A percentile compares a stretch with the other conserved stretches of the same genome.
These are phyloP conservation scores for Diuraphis noxia DNA, from an alignment of 1,140 invertebrate species.

Conservation along the genomic window DNA sequence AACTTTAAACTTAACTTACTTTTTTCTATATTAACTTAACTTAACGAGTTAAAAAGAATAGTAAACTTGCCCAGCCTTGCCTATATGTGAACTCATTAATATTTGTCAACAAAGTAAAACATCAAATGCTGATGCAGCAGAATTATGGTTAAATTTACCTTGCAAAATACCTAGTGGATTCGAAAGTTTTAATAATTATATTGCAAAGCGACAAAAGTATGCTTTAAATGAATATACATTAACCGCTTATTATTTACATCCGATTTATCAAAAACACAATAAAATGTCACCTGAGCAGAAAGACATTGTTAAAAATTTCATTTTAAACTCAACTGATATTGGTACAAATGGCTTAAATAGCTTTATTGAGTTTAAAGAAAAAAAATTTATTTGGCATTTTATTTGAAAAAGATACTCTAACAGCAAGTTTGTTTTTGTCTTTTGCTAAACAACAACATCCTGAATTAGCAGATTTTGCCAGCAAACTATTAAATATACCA, in stretches of 20 bases:
- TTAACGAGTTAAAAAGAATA: no score
- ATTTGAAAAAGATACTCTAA: no score
- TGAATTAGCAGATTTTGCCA: no score
- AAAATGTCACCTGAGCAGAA: not conserved
- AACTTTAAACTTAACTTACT: no score
- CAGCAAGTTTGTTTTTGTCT: no score
- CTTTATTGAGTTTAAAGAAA: not conserved
- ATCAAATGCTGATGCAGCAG: slow-evolving; percentile 12
- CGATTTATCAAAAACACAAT: not conserved
- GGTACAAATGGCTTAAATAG: not conserved
- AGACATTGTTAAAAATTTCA: not conserved
- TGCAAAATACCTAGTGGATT: not conserved
- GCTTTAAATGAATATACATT: not conserved
- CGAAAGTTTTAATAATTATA: not conserved
- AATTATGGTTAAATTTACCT: slow-evolving; percentile 18
- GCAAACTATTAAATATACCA: no score
- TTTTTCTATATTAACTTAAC: no score
- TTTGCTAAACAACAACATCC: no score
- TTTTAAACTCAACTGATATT: not conserved
- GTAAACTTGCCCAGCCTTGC: no score
- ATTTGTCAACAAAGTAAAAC: not conserved
- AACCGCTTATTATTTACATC: not conserved
- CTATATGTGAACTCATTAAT: slow-evolving; percentile 15
- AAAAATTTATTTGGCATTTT: no score
- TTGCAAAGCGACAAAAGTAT: not conserved